Evolutionary conservation across 92 coral and sea anemone species (phyloP), one percentile per base, ranked within the genome.

Genomic region (Micromussa lordhowensis): DNA sequence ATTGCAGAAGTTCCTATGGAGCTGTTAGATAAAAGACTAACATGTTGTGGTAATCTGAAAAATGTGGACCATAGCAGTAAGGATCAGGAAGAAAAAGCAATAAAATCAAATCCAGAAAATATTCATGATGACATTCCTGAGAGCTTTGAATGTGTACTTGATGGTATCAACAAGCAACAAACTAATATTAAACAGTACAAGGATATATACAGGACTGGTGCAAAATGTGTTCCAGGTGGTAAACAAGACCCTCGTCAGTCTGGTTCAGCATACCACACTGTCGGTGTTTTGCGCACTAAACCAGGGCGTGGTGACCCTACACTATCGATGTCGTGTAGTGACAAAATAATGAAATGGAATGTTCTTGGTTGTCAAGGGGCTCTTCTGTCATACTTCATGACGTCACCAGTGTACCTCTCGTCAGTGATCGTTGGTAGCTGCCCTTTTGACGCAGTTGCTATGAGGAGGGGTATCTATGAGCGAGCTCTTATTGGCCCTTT

Each of bases 271-370:
- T 98, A 96, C 80, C 99, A 98, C 80, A 85, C 78, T 69, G 72
- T 92, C 31, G 98, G 98, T 18, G 93, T 88, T 55, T 88, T 98
- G 72, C 93, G 99, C 51, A 98, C 98, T 21, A 98, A 98, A 77
- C 99, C 99, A 34, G 99, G 99, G 44, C 94, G 99, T 32, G 99
- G 99, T 81, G 98, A 98, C 83, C 96, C 96, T 4, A 98, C 99
- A 18, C 82, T 98, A 29, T 98, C 98, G 69, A 98, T 98, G 99
- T 98, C 99, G 0, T 98, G 99, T 73, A 98, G 99, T 81, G 99
- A 98, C 89, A 98, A 98, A 79, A 91, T 98, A 64, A 85, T 98
- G 95, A 98, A 98, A 72, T 98, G 99, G 99, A 93, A 92, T 89
- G 88, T 96, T 54, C 94, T 96, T 80, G 99, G 99, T 75, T 92